A percentile compares a stretch with the other conserved stretches of the same genome.
These are phyloP conservation scores for Elachura formosa DNA, from an alignment of 2,113 vertebrate species.

Conservation along the genomic window DNA sequence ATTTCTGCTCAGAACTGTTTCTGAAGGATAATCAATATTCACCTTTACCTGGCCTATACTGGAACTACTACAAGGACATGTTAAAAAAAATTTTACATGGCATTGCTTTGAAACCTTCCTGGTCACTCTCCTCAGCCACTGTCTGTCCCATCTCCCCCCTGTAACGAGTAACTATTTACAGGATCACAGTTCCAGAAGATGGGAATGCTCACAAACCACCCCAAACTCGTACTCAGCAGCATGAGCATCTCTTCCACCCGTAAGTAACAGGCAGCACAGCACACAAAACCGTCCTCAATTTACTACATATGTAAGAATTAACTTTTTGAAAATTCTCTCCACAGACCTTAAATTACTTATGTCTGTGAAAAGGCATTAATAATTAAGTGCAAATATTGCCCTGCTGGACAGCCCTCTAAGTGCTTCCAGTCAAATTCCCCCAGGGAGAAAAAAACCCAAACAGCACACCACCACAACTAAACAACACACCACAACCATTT, in stretches of 20 bases:
- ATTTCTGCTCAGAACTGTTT: not conserved
- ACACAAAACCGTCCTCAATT: not conserved
- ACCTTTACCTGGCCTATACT: not conserved
- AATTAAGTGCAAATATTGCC: accelerated
- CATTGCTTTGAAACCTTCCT: not conserved
- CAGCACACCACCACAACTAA: not conserved
- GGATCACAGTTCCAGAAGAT: not conserved
- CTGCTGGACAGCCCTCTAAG: not conserved
- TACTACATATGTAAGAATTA: not conserved
- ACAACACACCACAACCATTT: not conserved
- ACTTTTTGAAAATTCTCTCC: not conserved
- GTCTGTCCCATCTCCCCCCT: not conserved
- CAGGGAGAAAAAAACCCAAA: not conserved
- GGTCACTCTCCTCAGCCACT: not conserved
- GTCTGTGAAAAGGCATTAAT: not conserved
- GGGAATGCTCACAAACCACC: not conserved
- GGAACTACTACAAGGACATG: accelerated
- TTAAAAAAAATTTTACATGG: accelerated
- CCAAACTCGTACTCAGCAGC: not conserved
- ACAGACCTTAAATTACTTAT: not conserved
- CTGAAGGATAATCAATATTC: not conserved
- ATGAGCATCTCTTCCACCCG: not conserved
- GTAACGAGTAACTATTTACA: not conserved
- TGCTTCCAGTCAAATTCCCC: not conserved
- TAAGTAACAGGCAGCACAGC: not conserved